These are phyloP conservation scores for Nephila pilipes DNA, from an alignment of 1,140 invertebrate genomes.

Conservation along the genomic window DNA sequence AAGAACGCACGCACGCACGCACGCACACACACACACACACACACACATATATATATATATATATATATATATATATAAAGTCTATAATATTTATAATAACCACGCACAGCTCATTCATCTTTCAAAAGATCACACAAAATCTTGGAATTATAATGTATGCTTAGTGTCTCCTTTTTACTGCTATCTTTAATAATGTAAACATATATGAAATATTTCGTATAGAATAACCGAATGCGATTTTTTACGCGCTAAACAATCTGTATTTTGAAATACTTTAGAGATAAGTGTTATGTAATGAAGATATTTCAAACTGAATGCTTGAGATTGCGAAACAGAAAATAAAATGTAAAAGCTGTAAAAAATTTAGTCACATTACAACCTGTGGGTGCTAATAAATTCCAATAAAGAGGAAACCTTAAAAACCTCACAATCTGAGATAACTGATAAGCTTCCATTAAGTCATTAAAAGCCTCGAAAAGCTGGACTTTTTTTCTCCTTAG, in stretches of 20 bases:
- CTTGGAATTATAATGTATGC: too few relatives aligned
- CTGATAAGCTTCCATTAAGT: conserved; percentile 50
- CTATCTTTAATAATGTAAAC: too few relatives aligned
- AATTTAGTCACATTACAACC: neutral
- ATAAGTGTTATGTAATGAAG: conserved; percentile 8
- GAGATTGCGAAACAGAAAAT: conserved; percentile 3
- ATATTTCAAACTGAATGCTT: neutral
- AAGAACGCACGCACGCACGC: too few relatives aligned
- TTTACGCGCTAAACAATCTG: neutral
- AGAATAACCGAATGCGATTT: too few relatives aligned
- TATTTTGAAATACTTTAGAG: neutral
- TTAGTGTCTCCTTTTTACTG: too few relatives aligned
- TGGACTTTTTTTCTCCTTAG: neutral
- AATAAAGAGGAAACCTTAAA: neutral
- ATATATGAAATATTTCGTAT: too few relatives aligned
- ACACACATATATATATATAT: too few relatives aligned
- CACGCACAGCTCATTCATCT: too few relatives aligned
- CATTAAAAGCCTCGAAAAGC: neutral
- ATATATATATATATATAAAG: too few relatives aligned
- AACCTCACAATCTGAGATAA: conserved; percentile 26
- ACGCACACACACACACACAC: too few relatives aligned
- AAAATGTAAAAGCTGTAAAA: neutral
- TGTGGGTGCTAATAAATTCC: neutral
- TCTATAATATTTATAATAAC: too few relatives aligned
- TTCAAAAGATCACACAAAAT: too few relatives aligned